Percentiles rank a stretch among this genome's conserved stretches.
These are phyloP conservation scores for Atta texana DNA, from an alignment of 1,140 invertebrate species.

Conservation along the genomic window DNA sequence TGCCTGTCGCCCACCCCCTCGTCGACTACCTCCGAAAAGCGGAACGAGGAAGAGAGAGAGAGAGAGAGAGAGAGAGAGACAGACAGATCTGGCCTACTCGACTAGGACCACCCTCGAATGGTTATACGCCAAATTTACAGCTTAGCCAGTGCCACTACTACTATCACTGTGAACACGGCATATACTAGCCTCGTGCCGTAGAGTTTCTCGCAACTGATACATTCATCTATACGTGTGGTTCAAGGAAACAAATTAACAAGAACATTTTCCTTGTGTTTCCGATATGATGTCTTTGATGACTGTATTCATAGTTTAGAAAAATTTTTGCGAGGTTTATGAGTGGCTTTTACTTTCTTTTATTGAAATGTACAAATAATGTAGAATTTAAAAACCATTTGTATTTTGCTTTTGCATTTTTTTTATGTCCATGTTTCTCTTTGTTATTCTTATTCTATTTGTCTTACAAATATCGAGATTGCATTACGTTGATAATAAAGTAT, in stretches of 20 bases:
- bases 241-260: conserved; percentile 49
- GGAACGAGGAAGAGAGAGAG: conserved; percentile 34
- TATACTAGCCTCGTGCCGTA: conserved; percentile 62
- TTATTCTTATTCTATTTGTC: neutral
- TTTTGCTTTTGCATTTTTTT: neutral
- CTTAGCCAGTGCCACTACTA: conserved; percentile 75
- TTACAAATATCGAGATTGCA: neutral
- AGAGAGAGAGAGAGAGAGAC: conserved; percentile 19
- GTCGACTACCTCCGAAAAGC: conserved; percentile 50
- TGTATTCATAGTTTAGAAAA: neutral
- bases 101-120: conserved; percentile 76
- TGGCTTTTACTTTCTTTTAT: neutral
- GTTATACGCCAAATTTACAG: conserved; percentile 85
- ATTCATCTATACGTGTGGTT: conserved; percentile 43
- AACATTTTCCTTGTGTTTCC: conserved; percentile 43
- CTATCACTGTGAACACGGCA: conserved; percentile 53
- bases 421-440: no score
- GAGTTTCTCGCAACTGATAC: conserved; percentile 55
- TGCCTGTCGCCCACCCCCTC: conserved; percentile 30
- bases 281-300: neutral
- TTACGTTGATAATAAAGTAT: neutral
- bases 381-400: neutral
- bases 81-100: conserved; percentile 70
- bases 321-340: neutral
- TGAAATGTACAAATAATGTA: neutral